Percentiles rank a stretch among this genome's conserved stretches.
Conservation (phyloP, 1,140 invertebrate species). For the Apolygus lucorum region DNA sequence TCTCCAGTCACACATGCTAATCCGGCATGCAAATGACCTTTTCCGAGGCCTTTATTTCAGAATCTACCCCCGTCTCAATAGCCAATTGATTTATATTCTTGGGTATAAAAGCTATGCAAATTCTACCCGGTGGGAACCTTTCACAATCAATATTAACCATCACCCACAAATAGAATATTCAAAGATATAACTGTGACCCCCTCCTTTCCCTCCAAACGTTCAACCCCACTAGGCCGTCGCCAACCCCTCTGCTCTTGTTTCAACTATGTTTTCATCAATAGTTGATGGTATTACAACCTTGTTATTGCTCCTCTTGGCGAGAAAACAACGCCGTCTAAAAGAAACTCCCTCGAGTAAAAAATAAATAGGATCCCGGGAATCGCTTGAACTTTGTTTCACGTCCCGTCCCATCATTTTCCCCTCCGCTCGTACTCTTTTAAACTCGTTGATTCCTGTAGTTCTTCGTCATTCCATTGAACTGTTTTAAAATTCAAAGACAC, state of each 20-base stretch:
- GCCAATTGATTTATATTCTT: conserved; percentile 17
- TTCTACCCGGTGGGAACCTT: background rate
- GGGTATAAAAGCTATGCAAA: conserved; percentile 11
- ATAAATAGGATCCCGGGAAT: background rate
- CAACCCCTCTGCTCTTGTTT: background rate
- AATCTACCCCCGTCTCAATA: conserved; percentile 12
- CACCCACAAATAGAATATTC: conserved; percentile 15
- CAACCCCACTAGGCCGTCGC: no score
- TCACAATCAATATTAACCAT: conserved; percentile 8
- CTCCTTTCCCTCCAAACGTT: no score
- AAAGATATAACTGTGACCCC: background rate
- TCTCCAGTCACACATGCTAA: conserved; percentile 10
- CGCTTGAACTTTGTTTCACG: background rate
- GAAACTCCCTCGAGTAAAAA: background rate
- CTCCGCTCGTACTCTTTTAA: background rate
- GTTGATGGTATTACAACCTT: background rate
- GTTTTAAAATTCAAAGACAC: no score
- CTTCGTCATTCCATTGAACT: no score
- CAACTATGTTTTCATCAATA: background rate
- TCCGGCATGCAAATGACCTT: conserved; percentile 12
- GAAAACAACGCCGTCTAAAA: background rate
- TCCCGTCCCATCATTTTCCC: background rate
- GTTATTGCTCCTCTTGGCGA: background rate
- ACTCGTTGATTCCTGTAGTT: background rate
- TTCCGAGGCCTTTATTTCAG: background rate